These are phyloP conservation scores for Leptopterna dolabrata DNA, from an alignment of 2,888 invertebrate species.

Conservation along the genomic window DNA sequence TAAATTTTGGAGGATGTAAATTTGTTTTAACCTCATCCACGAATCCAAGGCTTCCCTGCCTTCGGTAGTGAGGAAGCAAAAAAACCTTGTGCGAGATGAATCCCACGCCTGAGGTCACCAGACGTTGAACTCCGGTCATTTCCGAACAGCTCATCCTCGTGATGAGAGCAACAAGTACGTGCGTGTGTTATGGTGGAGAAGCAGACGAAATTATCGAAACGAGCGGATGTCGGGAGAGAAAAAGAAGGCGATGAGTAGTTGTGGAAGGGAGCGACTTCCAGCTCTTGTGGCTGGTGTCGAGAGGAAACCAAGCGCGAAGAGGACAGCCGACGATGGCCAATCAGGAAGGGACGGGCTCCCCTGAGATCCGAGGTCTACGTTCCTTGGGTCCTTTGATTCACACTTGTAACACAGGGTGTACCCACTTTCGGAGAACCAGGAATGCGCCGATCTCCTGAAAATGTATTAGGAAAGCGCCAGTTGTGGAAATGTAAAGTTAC, in stretches of 20 bases:
- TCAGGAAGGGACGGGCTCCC: neutral
- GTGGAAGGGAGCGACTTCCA: neutral
- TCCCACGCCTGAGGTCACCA: too few relatives aligned
- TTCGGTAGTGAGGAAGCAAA: too few relatives aligned
- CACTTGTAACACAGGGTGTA: too few relatives aligned
- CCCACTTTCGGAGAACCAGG: too few relatives aligned
- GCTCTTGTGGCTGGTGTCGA: neutral
- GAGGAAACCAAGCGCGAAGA: conserved; percentile 13
- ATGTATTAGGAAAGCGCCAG: too few relatives aligned
- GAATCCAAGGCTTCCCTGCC: too few relatives aligned
- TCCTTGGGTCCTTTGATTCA: neutral
- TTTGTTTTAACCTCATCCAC: too few relatives aligned
- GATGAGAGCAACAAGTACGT: neutral
- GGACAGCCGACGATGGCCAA: neutral
- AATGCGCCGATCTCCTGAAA: too few relatives aligned
- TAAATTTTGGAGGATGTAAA: too few relatives aligned
- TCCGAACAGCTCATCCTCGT: neutral
- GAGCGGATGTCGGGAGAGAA: conserved; percentile 14
- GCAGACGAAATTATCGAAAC: conserved; percentile 3
- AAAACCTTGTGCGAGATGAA: too few relatives aligned
- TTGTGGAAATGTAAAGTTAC: too few relatives aligned
- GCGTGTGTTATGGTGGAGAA: neutral
- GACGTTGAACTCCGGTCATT: neutral
- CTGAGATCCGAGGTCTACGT: neutral
- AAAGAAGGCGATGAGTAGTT: neutral